A percentile compares a stretch with the other conserved stretches of the same genome.
These are phyloP conservation scores for Montipora capricornis DNA, from an alignment of 64 coral and sea anemone species.

Conservation along the genomic window DNA sequence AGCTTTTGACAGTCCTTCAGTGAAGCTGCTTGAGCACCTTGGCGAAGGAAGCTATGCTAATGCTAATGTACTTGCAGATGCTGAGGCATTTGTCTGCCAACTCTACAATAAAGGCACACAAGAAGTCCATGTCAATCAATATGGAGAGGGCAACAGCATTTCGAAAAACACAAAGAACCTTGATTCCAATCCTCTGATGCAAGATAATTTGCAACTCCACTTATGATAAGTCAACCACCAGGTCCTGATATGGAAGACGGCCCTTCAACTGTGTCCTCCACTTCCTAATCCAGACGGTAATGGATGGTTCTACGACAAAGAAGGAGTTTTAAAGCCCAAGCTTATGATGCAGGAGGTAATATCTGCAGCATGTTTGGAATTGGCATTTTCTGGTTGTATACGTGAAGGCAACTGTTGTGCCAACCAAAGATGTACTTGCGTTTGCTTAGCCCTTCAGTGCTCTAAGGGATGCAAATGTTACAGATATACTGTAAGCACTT, in stretches of 20 bases:
- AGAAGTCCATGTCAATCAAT: conserved; percentile 44
- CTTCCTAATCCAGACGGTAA: conserved; percentile 17
- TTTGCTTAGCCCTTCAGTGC: conserved; percentile 62
- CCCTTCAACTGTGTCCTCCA: conserved; percentile 5
- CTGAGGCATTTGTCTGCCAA: conserved; percentile 64
- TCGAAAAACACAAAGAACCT: conserved; percentile 48
- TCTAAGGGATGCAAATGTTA: conserved; percentile 68
- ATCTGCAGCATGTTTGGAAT: conserved; percentile 52
- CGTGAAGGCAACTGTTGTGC: conserved; percentile 38
- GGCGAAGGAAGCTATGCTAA: conserved; percentile 1
- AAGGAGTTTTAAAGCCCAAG: conserved; percentile 57
- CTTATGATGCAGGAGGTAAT: conserved; percentile 24
- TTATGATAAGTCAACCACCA: conserved; percentile 20
- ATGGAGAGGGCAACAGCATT: conserved; percentile 57
- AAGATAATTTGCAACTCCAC: conserved; percentile 46
- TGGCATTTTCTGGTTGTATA: conserved; percentile 61
- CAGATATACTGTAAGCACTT: conserved; percentile 25
- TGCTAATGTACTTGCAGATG: conserved; percentile 25
- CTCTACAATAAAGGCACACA: conserved; percentile 51
- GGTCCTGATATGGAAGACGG: conserved; percentile 49
- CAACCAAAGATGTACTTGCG: conserved; percentile 55
- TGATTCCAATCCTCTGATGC: conserved; percentile 22
- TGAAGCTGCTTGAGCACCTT: conserved; percentile 40
- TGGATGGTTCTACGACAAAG: conserved; percentile 14
- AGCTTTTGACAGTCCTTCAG: background rate